Percentiles rank a stretch among this genome's conserved stretches.
These are phyloP conservation scores for Diaprepes abbreviatus DNA, from an alignment of 2,888 invertebrate genomes.

Conservation along the genomic window DNA sequence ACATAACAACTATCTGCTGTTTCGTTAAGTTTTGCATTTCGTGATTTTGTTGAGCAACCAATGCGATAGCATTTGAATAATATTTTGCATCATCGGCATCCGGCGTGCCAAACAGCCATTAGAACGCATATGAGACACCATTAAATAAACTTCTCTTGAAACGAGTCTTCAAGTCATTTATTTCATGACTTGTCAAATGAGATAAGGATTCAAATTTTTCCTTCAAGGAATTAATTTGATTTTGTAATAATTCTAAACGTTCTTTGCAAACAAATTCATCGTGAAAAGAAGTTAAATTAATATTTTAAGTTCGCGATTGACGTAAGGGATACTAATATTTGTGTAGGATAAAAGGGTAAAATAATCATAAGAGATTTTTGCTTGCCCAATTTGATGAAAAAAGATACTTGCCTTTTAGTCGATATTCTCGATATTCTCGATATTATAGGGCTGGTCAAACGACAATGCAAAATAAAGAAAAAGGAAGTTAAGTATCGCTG, in stretches of 20 bases:
- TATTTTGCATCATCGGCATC: constrained; percentile 45
- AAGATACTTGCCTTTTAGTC: constrained; percentile 22
- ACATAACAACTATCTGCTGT: constrained; percentile 50
- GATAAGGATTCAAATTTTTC: constrained; percentile 34
- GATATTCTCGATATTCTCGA: neutral
- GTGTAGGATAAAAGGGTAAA: constrained; percentile 28
- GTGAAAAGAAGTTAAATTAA: constrained; percentile 4
- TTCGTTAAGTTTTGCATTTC: constrained; percentile 48
- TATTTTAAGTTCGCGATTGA: neutral
- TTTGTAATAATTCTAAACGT: neutral
- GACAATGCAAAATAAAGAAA: neutral
- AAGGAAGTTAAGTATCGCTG: too few species aligned
- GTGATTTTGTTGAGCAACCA: constrained; percentile 27
- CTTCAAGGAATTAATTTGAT: constrained; percentile 3
- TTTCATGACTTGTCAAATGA: constrained; percentile 34
- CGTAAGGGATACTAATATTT: constrained; percentile 27
- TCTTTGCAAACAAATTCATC: constrained; percentile 21
- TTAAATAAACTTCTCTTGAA: constrained; percentile 31
- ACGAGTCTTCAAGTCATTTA: neutral
- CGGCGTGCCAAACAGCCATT: constrained; percentile 46
- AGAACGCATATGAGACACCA: constrained; percentile 38
- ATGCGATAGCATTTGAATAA: constrained; percentile 40
- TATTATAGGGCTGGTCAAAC: neutral
- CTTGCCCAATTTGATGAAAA: constrained; percentile 17
- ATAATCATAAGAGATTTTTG: constrained; percentile 14